Conservation (phyloP, 2,113 vertebrate species). For the Apaloderma vittatum region DNA sequence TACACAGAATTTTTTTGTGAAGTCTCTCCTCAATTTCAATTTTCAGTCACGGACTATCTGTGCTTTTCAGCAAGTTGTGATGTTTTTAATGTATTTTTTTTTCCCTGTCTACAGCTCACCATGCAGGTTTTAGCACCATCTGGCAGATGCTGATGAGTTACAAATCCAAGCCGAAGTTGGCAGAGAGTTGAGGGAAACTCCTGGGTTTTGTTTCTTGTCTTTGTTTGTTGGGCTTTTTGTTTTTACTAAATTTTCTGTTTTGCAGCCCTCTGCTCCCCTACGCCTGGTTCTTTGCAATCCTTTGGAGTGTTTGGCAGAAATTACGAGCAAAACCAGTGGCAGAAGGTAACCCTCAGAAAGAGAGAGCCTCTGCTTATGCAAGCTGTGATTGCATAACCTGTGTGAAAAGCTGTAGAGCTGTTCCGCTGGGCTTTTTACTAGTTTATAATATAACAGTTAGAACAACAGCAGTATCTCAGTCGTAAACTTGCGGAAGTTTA, state of each 20-base stretch:
- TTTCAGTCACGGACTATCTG: not conserved
- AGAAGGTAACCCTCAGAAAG: not conserved
- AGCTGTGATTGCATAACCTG: not conserved
- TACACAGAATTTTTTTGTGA: not conserved
- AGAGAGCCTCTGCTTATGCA: not conserved
- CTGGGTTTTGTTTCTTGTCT: too few relatives aligned
- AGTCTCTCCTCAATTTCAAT: not conserved
- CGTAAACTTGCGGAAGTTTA: not conserved
- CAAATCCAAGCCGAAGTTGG: not conserved
- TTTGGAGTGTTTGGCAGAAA: not conserved
- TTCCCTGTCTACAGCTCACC: not conserved
- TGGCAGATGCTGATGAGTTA: not conserved
- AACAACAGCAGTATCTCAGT: not conserved
- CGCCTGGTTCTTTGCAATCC: not conserved
- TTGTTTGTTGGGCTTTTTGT: not conserved
- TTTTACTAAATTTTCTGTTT: not conserved
- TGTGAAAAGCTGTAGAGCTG: not conserved
- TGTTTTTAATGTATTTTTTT: rapidly evolving
- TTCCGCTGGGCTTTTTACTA: not conserved
- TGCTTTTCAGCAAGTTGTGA: not conserved
- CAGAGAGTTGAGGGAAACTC: not conserved
- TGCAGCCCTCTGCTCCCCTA: not conserved
- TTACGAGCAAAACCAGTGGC: not conserved
- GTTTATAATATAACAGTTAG: not conserved
- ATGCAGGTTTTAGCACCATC: not conserved